These are phyloP conservation scores for Patella vulgata DNA, from an alignment of 1,140 invertebrate species.

Conservation along the genomic window DNA sequence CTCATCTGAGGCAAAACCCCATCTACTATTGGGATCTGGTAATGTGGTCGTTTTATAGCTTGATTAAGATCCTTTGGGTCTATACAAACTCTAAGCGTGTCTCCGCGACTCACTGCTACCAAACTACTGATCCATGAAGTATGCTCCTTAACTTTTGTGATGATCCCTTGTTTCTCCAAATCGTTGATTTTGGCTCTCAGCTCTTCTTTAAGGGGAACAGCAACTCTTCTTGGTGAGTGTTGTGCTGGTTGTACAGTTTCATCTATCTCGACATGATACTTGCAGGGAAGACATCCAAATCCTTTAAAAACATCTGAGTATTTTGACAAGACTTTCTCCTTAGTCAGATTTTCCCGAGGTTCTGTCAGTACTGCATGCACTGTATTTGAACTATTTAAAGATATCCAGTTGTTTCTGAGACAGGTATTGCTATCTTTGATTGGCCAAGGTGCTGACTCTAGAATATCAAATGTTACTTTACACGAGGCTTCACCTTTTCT, in stretches of 20 bases:
- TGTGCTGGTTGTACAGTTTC: conserved; percentile 17
- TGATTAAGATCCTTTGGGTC: conserved; percentile 69
- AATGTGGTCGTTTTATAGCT: conserved; percentile 57
- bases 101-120: conserved; percentile 26
- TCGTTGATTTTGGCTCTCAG: conserved; percentile 36
- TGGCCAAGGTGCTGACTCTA: not conserved
- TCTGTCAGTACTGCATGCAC: not conserved
- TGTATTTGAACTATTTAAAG: conserved; percentile 3
- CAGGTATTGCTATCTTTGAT: conserved; percentile 1
- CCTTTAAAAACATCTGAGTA: conserved; percentile 27
- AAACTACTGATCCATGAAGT: conserved; percentile 41
- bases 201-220: conserved; percentile 6
- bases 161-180: conserved; percentile 25
- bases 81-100: conserved; percentile 67
- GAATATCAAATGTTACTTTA: not conserved
- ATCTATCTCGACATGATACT: conserved; percentile 17
- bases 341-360: no score
- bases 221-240: conserved; percentile 21
- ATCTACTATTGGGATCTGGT: conserved; percentile 29
- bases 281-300: conserved; percentile 22
- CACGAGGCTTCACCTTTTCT: conserved; percentile 2
- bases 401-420: conserved; percentile 9
- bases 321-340: conserved; percentile 15
- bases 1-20: conserved; percentile 21
- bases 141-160: conserved; percentile 32